Conservation (phyloP, 2,113 vertebrate species). For the Carassius carassius region DNA sequence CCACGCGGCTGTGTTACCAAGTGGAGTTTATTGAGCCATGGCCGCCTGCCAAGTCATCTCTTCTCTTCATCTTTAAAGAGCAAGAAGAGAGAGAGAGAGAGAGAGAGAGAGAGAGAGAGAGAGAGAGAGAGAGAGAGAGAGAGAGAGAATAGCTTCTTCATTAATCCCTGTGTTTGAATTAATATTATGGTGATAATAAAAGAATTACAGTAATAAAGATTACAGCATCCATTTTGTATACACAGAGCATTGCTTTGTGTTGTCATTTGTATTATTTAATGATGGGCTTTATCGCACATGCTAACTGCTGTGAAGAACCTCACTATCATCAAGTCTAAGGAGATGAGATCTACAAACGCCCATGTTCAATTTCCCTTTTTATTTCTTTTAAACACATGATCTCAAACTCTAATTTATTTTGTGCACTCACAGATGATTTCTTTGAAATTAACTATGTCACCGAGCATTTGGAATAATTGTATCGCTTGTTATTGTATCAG, state of each 20-base stretch:
- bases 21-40: slow-evolving; percentile 58
- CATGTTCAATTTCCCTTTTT: slow-evolving; percentile 15
- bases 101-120: background rate
- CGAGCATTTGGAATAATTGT: slow-evolving; percentile 43
- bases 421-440: slow-evolving; percentile 41
- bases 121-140: background rate
- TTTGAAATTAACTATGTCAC: slow-evolving; percentile 50
- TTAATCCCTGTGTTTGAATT: slow-evolving; percentile 28
- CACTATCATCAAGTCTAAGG: slow-evolving; percentile 5
- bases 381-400: slow-evolving; percentile 18
- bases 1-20: slow-evolving; percentile 33
- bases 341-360: slow-evolving; percentile 8
- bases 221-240: slow-evolving; percentile 2
- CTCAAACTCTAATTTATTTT: slow-evolving; percentile 31
- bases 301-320: slow-evolving; percentile 29
- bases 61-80: slow-evolving; percentile 45
- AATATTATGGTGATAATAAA: slow-evolving; percentile 37
- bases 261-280: slow-evolving; percentile 39
- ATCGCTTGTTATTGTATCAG: slow-evolving; percentile 42
- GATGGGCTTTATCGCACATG: slow-evolving; percentile 35
- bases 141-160: slow-evolving; percentile 24
- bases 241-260: slow-evolving; percentile 19
- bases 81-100: slow-evolving; percentile 19
- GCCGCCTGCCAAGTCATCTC: slow-evolving; percentile 47
- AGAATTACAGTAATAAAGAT: slow-evolving; percentile 43